A percentile compares a stretch with the other conserved stretches of the same genome.
These are phyloP conservation scores for Pipa parva DNA, from an alignment of 2,113 vertebrate genomes.

Conservation along the genomic window DNA sequence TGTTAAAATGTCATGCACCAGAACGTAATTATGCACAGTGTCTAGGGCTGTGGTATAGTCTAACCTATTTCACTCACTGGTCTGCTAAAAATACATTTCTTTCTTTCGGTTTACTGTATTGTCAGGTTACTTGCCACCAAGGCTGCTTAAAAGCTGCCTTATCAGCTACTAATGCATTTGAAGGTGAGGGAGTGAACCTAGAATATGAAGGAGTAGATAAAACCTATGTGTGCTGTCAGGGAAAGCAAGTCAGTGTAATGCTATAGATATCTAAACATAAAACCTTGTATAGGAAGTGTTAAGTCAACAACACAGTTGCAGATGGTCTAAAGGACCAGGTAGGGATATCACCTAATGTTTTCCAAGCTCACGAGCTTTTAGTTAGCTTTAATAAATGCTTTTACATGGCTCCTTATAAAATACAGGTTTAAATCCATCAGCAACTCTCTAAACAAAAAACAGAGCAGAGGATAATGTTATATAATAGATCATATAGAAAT, in stretches of 20 bases:
- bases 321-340: slow-evolving; percentile 20
- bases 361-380: not conserved
- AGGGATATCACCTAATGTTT: slow-evolving; percentile 12
- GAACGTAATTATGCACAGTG: no score
- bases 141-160: slow-evolving; percentile 17
- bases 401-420: no score
- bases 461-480: not conserved
- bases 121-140: not conserved
- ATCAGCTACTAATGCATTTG: slow-evolving; percentile 21
- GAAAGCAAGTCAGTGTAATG: slow-evolving; percentile 1
- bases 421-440: no score
- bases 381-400: not conserved
- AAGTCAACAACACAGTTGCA: slow-evolving; percentile 20
- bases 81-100: no score
- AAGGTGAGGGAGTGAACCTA: not conserved
- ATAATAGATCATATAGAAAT: no score
- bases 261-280: not conserved
- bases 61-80: no score
- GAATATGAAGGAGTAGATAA: slow-evolving; percentile 8
- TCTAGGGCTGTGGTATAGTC: no score
- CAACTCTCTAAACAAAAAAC: not conserved
- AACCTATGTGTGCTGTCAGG: slow-evolving; percentile 17
- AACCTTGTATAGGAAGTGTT: slow-evolving; percentile 16
- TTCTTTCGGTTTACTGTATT: no score
- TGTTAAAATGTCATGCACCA: no score